Evolutionary conservation across 2,797 vertebrate species (phyloP), one percentile per base, ranked within the genome.

Genomic region (Nannoperca obscura): DNA sequence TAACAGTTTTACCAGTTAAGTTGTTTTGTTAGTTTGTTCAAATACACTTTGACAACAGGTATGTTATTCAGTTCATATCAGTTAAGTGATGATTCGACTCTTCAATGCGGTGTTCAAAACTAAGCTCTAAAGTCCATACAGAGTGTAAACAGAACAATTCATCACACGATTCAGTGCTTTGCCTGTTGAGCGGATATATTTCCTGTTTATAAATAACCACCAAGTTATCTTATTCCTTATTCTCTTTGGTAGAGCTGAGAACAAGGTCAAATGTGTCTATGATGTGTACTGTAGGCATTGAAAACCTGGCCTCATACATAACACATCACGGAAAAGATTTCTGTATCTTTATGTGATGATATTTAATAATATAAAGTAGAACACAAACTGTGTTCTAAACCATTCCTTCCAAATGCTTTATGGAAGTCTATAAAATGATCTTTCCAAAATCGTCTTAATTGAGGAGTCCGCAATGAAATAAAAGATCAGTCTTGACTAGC

Each of bases 131-230:
- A 36, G 46, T 80, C 40, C 49, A 6, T 27, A 34, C 24, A 71
- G 49, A 14, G 3, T 53, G 22, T 50, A 53, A 71, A 73, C 53
- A 66, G 11, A 78, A 54, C 17, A 30, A 75, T 80, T 68, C 22
- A 11, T 74, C 47, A 46, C 5, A 44, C 30, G 71, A 68, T 59
- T 74, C 63, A 68, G 30, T 7, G 55, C 55, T 55, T 73, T 42
- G 34, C 40, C 9, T 77, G 30, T 60, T 58, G 42, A 64, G n/a
- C 20, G 55, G 65, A 63, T 68, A 54, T 38, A 72, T 59, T 68
- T 78, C 15, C n/a, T 34, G 34, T 73, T 78, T 68, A 58, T 61
- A 73, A 74, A 80, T 77, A 78, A 66, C 19, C 17, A 58, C 27
- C 34, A 13, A 49, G 36, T 62, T 62, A 57, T 83, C 59, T 17